Percentiles rank a stretch among this genome's conserved stretches.
Conservation (phyloP, 2,888 invertebrate species). For the Apodemia mormo region DNA sequence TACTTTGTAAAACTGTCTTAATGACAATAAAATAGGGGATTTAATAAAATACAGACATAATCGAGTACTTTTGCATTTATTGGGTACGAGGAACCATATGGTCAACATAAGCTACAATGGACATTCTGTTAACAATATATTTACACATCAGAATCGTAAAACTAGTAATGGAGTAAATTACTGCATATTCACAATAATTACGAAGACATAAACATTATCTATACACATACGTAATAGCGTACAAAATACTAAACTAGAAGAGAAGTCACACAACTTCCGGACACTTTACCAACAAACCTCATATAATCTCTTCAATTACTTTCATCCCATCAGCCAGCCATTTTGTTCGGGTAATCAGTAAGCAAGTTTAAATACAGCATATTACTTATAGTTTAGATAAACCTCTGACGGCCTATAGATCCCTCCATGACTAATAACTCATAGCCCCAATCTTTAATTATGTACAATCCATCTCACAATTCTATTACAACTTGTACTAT, state of each 20-base stretch:
- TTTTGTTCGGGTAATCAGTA: conserved; percentile 71
- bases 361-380: conserved; percentile 75
- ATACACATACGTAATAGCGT: conserved; percentile 75
- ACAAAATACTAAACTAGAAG: conserved; percentile 73
- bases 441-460: conserved; percentile 60
- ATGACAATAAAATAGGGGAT: not conserved
- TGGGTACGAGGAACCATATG: conserved; percentile 82
- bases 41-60: conserved; percentile 45
- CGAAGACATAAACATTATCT: conserved; percentile 64
- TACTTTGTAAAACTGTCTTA: too few species aligned
- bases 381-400: conserved; percentile 60
- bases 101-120: conserved; percentile 82
- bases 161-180: conserved; percentile 72
- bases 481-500: conserved; percentile 80
- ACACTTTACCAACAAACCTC: conserved; percentile 39
- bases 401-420: conserved; percentile 46
- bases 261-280: conserved; percentile 43
- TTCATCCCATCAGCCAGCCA: conserved; percentile 54
- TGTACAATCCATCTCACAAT: conserved; percentile 71
- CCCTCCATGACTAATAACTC: conserved; percentile 50
- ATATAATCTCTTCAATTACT: conserved; percentile 36
- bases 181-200: conserved; percentile 79
- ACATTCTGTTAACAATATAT: conserved; percentile 80
- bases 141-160: conserved; percentile 78
- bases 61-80: conserved; percentile 80